A percentile compares a stretch with the other conserved stretches of the same genome.
Conservation (phyloP, 2,113 vertebrate species). For the Trogon melanurus region DNA sequence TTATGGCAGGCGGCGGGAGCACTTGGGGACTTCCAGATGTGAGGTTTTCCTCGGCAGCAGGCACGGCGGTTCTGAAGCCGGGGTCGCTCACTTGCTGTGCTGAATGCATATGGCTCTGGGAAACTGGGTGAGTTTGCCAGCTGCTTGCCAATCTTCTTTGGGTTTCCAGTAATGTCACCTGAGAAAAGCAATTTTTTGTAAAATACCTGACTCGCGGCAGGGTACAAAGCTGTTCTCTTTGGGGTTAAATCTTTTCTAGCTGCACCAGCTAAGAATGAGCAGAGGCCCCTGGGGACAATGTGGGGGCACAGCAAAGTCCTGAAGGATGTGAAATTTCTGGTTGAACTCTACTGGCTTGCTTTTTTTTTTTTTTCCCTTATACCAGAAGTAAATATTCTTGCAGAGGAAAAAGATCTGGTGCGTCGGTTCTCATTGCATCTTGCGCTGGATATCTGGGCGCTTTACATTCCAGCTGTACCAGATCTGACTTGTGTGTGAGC, state of each 20-base stretch:
- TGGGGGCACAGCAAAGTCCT: not conserved
- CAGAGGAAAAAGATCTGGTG: not conserved
- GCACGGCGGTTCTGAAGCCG: not conserved
- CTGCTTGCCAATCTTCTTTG: not conserved
- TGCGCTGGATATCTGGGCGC: not conserved
- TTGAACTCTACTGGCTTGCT: not conserved
- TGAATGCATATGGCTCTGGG: not conserved
- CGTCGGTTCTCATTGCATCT: not conserved
- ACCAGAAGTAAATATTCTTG: not conserved
- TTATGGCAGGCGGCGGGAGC: not conserved
- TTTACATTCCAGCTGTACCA: not conserved
- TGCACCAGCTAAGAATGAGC: not conserved
- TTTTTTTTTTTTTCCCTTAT: not conserved
- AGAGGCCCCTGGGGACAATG: too few relatives aligned
- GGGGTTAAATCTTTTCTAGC: not conserved
- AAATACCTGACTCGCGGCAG: accelerated
- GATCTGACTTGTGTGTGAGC: not conserved
- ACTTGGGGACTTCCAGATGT: slow-evolving; percentile 40
- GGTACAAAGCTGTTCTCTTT: not conserved
- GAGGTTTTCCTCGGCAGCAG: not conserved
- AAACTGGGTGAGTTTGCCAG: not conserved
- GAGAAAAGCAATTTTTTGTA: not conserved
- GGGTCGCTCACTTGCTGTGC: not conserved
- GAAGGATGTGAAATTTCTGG: not conserved
- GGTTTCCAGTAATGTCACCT: not conserved